A percentile compares a stretch with the other conserved stretches of the same genome.
phyloP scores from a whole-genome alignment of 2,888 invertebrate species.

The Aquatica leii region DNA sequence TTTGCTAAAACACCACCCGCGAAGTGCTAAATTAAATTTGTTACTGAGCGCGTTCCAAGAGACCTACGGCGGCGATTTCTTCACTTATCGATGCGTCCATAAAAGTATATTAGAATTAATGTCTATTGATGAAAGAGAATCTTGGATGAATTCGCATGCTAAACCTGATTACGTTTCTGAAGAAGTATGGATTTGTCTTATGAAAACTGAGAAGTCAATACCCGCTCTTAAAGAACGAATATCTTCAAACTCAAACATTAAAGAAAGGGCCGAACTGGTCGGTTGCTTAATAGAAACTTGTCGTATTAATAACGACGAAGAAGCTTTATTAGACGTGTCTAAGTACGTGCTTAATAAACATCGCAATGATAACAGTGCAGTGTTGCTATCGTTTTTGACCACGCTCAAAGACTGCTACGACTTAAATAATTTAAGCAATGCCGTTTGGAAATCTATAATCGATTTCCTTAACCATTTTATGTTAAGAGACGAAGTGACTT shows the following conservation, averaged over 20 bases:
- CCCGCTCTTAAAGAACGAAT: conserved; percentile 23
- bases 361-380: conserved; percentile 13
- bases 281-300: conserved; percentile 26
- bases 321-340: conserved; percentile 14
- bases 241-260: conserved; percentile 5
- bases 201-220: conserved; percentile 20
- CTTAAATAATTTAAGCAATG: not conserved
- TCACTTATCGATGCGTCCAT: conserved; percentile 8
- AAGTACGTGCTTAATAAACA: conserved; percentile 20
- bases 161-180: conserved; percentile 4
- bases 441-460: conserved; percentile 17
- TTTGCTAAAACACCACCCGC: not conserved
- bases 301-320: conserved; percentile 21
- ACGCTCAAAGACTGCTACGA: conserved; percentile 1
- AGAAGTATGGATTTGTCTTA: conserved; percentile 17
- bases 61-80: conserved; percentile 13
- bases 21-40: conserved; percentile 11
- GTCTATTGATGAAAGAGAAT: conserved; percentile 12
- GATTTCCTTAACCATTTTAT: conserved; percentile 6
- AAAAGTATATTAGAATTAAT: conserved; percentile 18
- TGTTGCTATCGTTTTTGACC: conserved; percentile 4
- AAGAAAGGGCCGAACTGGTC: conserved; percentile 8
- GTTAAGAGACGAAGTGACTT: not conserved
- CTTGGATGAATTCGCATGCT: conserved; percentile 3
- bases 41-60: conserved; percentile 14